Percentiles rank a stretch among this genome's conserved stretches.
Evolutionary conservation across 2,113 vertebrate species (phyloP).

Genomic region (Sarotherodon lohbergeri): DNA sequence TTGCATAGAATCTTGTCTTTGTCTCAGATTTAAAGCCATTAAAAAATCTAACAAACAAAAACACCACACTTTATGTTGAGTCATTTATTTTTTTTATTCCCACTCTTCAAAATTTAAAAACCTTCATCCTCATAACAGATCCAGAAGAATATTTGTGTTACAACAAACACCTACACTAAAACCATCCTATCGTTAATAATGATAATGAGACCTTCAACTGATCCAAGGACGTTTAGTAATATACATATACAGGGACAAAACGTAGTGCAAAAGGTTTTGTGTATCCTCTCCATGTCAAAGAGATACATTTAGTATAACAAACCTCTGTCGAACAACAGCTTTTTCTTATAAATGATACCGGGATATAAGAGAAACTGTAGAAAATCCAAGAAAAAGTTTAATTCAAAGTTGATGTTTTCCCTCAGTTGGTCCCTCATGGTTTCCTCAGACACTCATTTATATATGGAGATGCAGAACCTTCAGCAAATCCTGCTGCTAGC

Average conservation of each 20-base stretch:
- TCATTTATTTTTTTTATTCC: neutral
- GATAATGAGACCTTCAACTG: neutral
- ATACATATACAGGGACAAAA: neutral
- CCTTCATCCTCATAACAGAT: neutral
- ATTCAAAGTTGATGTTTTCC: neutral
- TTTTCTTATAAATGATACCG: neutral
- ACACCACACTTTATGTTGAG: neutral
- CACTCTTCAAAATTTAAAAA: neutral
- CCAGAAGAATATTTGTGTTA: neutral
- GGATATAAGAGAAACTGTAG: neutral
- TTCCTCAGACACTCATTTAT: neutral
- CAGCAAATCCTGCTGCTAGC: neutral
- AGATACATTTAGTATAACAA: neutral
- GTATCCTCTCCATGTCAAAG: neutral
- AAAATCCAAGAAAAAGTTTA: neutral
- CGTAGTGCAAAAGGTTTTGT: neutral
- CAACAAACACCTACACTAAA: neutral
- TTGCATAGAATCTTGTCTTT: neutral
- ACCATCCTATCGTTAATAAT: neutral
- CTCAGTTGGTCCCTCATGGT: neutral
- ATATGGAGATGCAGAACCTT: neutral
- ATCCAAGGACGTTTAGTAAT: neutral
- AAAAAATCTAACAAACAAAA: neutral
- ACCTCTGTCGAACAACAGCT: neutral
- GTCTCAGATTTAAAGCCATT: neutral